Base-by-base conservation (phyloP, 2,888 invertebrate genomes). In the Hydrotaea diabolus region DNA sequence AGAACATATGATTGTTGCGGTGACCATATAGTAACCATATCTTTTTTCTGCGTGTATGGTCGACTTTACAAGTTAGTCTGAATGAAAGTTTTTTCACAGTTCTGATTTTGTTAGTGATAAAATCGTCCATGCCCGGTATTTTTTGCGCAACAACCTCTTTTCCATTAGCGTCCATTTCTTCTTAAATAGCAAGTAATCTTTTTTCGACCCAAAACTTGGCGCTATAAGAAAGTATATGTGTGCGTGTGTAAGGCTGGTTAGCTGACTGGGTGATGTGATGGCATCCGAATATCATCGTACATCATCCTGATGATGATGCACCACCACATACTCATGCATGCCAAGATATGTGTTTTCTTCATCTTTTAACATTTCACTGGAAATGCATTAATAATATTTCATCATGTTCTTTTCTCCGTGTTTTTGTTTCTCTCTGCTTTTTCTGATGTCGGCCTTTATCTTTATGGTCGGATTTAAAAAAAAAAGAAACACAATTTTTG, bases 311-410 rank as follows among this genome's bases (percentile, higher is more conserved):
- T 39, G 17, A 31, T 15, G 66, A 64, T 64, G 36, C 64, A 36
- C 17, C 39, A 21, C 19, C 39, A 43, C 36, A 36, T 26, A 59
- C 39, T 9, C 39, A 59, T 59, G 62, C 62, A 62, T 31, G 26
- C 4, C n/a, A 9, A 21, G 66, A 17, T 66, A 66, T 39, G 36
- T 66, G 66, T 19, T 66, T 39, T 66, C 21, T 64, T 36, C 8
- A 19, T n/a, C n/a, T 17, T 66, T 66, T 43, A 36, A 66, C 13
- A 21, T 66, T 19, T 26, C 36, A 39, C 66, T 66, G 39, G 43
- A 39, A 66, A 66, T 66, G 66, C 66, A 66, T 66, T 66, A 66
- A 66, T 66, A 66, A 39, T 43, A 19, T 66, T 66, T 66, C 66
- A 39, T 19, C 13, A 19, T 39, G 23, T 21, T 69, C 31, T 31